A percentile compares a stretch with the other conserved stretches of the same genome.
These are phyloP conservation scores for Numenius arquata DNA, from an alignment of 2,113 vertebrate genomes.

Conservation along the genomic window DNA sequence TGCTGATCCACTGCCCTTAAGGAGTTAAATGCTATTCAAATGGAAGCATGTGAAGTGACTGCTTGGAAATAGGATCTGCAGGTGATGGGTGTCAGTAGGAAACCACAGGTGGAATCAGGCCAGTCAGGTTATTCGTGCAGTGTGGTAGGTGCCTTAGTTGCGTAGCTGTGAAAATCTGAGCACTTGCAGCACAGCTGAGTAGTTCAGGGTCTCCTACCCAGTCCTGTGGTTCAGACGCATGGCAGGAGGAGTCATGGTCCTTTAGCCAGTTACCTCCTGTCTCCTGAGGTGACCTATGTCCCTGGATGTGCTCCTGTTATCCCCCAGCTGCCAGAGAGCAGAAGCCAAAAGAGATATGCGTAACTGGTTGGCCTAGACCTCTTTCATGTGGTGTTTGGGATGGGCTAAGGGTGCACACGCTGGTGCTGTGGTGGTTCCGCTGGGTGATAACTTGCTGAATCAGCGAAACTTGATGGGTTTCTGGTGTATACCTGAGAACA, in stretches of 20 bases:
- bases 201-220: neutral
- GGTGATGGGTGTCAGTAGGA: neutral
- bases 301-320: neutral
- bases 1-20: neutral
- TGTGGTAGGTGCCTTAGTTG: fast-evolving
- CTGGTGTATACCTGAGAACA: neutral
- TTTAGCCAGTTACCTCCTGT: neutral
- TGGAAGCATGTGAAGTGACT: neutral
- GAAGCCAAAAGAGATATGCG: neutral
- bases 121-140: neutral
- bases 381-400: neutral
- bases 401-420: neutral
- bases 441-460: neutral
- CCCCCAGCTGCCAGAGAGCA: neutral
- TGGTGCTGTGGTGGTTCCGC: neutral
- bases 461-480: neutral
- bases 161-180: neutral
- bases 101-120: neutral
- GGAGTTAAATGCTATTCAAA: conserved; percentile 10
- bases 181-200: neutral
- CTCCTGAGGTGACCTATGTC: neutral
- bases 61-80: neutral
- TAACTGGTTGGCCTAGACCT: neutral
- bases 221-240: neutral
- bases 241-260: neutral